phyloP scores from a whole-genome alignment of 2,888 invertebrate genomes.

The Spodoptera exigua region DNA sequence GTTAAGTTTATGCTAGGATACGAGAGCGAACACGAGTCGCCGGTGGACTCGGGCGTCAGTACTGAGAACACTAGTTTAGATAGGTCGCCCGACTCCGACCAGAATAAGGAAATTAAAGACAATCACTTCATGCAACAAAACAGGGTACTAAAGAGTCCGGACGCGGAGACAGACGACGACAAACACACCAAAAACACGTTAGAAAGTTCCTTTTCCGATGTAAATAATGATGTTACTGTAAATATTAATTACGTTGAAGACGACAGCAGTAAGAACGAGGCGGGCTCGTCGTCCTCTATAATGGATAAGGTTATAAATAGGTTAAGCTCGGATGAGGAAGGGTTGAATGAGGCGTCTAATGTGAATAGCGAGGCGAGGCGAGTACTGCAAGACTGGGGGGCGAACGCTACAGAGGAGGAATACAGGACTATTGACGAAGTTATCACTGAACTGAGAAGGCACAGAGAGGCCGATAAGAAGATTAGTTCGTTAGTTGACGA shows the following conservation, averaged over 20 bases:
- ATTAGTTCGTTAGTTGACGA: slow-evolving; percentile 65
- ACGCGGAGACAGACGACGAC: slow-evolving; percentile 60
- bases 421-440: slow-evolving; percentile 78
- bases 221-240: slow-evolving; percentile 68
- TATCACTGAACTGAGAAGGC: slow-evolving; percentile 75
- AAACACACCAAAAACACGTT: slow-evolving; percentile 63
- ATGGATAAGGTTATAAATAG: slow-evolving; percentile 70
- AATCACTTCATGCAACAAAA: slow-evolving; percentile 82
- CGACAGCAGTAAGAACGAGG: slow-evolving; percentile 79
- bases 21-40: slow-evolving; percentile 85
- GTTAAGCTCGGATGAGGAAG: slow-evolving; percentile 71
- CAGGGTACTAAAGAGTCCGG: slow-evolving; percentile 79
- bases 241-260: slow-evolving; percentile 81
- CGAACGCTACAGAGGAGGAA: slow-evolving; percentile 69
- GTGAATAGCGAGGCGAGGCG: slow-evolving; percentile 63
- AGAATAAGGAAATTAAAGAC: slow-evolving; percentile 75
- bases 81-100: slow-evolving; percentile 90
- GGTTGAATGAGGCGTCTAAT: slow-evolving; percentile 64
- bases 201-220: slow-evolving; percentile 80
- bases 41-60: slow-evolving; percentile 91
- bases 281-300: slow-evolving; percentile 74
- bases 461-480: slow-evolving; percentile 71
- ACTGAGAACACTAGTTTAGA: slow-evolving; percentile 93
- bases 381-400: slow-evolving; percentile 71
- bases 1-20: slow-evolving; percentile 86